Base-by-base conservation (phyloP, 2,797 vertebrate genomes). In the Meriones psammophilus region DNA sequence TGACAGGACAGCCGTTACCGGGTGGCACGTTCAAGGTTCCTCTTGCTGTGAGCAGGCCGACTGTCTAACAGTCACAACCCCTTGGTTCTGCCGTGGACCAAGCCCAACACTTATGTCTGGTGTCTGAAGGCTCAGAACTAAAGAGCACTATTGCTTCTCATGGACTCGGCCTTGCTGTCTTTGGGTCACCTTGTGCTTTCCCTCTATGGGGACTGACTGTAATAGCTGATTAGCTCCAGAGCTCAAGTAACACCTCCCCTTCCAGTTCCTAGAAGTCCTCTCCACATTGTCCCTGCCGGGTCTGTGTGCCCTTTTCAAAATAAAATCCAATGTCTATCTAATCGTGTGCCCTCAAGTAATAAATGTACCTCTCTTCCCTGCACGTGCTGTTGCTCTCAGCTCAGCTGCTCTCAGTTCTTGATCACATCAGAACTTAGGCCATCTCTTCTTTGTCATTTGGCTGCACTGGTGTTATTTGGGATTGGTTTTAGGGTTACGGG, bases 401-500 rank as follows among this genome's bases (percentile, higher is more conserved):
- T 83, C 17, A 0, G 3, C 54, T 79, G 24, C n/a, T n/a, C n/a
- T n/a, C n/a, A n/a, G n/a, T n/a, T n/a, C 83, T 14, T 10, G 24
- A 0, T 77, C 26, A 26, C 46, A 14, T 78, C 50, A 39, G 39
- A 87, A 30, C 58, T 58, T n/a, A 87, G 78, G 64, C 30, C 46
- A 33, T 26, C 88, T 74, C 8, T 81, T 56, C 79, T 91, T 83
- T 74, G 80, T 69, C 28, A 28, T 17, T 22, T 36, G n/a, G 42
- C 71, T 79, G 8, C 62, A 4, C 58, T 78, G 56, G 3, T 86
- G 22, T 42, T 50, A 13, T 50, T 74, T 9, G 18, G 69, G 5
- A 91, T 94, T 46, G 90, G 46, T 94, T 96, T 96, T 92, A 91
- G 66, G 95, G 73, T 84, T 91, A 5, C 18, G 58, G 2, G 30